phyloP scores from a whole-genome alignment of 2,888 invertebrate genomes.

The Dynastes maya region DNA sequence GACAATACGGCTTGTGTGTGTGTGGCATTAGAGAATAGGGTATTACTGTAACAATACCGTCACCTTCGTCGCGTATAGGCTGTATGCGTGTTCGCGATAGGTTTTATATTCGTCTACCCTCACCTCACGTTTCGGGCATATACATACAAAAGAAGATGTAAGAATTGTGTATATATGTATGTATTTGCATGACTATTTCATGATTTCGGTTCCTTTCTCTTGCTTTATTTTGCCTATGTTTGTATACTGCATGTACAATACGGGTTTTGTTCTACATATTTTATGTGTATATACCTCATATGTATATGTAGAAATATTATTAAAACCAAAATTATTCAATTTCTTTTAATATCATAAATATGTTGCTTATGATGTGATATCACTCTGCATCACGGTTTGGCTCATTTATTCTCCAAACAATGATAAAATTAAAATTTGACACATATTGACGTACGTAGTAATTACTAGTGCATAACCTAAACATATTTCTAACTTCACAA shows the following conservation, averaged over 20 bases:
- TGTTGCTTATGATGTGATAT: too few species aligned
- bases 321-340: too few species aligned
- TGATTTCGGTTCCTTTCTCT: slow-evolving; percentile 34
- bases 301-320: neutral
- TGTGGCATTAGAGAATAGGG: slow-evolving; percentile 69
- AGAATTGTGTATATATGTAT: slow-evolving; percentile 53
- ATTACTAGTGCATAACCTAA: too few species aligned
- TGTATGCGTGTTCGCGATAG: slow-evolving; percentile 28
- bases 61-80: slow-evolving; percentile 55
- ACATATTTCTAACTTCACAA: too few species aligned
- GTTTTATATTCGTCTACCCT: slow-evolving; percentile 38
- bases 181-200: slow-evolving; percentile 40
- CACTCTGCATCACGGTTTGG: too few species aligned
- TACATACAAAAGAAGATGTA: slow-evolving; percentile 58
- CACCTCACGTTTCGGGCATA: slow-evolving; percentile 45
- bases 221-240: slow-evolving; percentile 1
- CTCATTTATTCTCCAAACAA: too few species aligned
- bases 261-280: slow-evolving; percentile 14
- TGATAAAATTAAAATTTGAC: too few species aligned
- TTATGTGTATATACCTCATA: neutral
- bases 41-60: slow-evolving; percentile 65
- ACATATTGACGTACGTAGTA: too few species aligned
- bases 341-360: too few species aligned
- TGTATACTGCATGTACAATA: neutral
- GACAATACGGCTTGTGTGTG: slow-evolving; percentile 68